Evolutionary conservation across 2,888 invertebrate species (phyloP).

Genomic region (Luffia ferchaultella): DNA sequence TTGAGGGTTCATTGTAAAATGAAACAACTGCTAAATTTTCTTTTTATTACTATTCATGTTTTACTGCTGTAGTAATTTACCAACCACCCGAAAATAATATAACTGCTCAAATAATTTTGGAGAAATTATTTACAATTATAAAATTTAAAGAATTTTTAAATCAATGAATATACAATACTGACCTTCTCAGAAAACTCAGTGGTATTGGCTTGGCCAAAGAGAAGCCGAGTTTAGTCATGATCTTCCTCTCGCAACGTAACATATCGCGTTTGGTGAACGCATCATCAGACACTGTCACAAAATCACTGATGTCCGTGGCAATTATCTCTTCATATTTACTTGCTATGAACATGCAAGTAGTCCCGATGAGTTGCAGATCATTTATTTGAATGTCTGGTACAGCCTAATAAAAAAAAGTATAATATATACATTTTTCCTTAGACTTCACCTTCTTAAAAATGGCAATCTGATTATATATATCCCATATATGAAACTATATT

Average conservation of each 20-base stretch:
- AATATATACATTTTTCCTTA: too few relatives aligned
- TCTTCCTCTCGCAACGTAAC: constrained; percentile 81
- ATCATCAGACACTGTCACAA: constrained; percentile 90
- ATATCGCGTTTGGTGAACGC: constrained; percentile 83
- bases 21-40: too few relatives aligned
- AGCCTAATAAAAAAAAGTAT: constrained; percentile 40
- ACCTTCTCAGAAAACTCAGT: constrained; percentile 88
- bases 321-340: constrained; percentile 96
- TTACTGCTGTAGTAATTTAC: too few relatives aligned
- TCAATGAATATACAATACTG: constrained; percentile 21
- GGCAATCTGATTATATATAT: too few relatives aligned
- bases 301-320: constrained; percentile 86
- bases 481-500: too few relatives aligned
- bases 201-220: constrained; percentile 87
- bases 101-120: too few relatives aligned
- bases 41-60: too few relatives aligned
- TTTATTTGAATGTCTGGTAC: constrained; percentile 70
- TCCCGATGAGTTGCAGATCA: constrained; percentile 87
- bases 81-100: too few relatives aligned
- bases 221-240: constrained; percentile 79
- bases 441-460: too few relatives aligned
- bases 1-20: too few relatives aligned
- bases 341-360: constrained; percentile 89
- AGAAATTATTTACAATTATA: too few relatives aligned
- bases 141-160: too few relatives aligned